Base-by-base conservation (phyloP, 2,797 vertebrate species). In the Esox masquinongy region DNA sequence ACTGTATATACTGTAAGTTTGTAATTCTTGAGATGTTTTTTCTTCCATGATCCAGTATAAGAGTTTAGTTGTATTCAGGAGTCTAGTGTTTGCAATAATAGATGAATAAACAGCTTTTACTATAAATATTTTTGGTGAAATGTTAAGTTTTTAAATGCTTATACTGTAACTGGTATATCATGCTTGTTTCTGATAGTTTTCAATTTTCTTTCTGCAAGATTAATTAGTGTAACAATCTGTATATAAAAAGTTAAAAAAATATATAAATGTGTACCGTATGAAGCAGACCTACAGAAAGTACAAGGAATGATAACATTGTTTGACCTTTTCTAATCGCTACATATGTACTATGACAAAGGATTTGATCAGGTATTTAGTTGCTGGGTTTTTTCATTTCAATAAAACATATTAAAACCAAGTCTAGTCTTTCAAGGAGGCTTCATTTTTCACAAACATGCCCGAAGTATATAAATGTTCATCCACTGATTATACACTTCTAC, bases 191-290 rank as follows among this genome's bases (percentile, higher is more conserved):
- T 8, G 29, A 70, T 47, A 74, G 63, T 70, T 75, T 7, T 77
- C 47, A 74, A 47, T 79, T 86, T 85, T 82, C 61, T 68, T 72
- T 34, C 22, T 50, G 68, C 70, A 47, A 71, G 56, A 72, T 49
- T n/a, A 24, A 67, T 61, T 71, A 17, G 59, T 71, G 6, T 17
- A 61, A 59, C 77, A 76, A 39, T 47, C 49, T 70, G 22, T 29
- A 16, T 53, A 66, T 73, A 71, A n/a, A 49, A 70, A 79, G 47
- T 31, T 53, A 50, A 19, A 49, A 49, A 63, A 64, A 6, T 74
- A 74, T 77, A 68, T 77, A 22, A 74, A 64, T 72, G 34, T 16
- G 43, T 29, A 66, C 50, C 19, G 16, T 1, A 51, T 51, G 17
- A 51, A 51, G 50, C 2, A 51, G 1, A 16, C 17, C 17, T 51